A percentile compares a stretch with the other conserved stretches of the same genome.
These are phyloP conservation scores for Avahi laniger DNA, from an alignment of 2,797 vertebrate genomes.

Conservation along the genomic window DNA sequence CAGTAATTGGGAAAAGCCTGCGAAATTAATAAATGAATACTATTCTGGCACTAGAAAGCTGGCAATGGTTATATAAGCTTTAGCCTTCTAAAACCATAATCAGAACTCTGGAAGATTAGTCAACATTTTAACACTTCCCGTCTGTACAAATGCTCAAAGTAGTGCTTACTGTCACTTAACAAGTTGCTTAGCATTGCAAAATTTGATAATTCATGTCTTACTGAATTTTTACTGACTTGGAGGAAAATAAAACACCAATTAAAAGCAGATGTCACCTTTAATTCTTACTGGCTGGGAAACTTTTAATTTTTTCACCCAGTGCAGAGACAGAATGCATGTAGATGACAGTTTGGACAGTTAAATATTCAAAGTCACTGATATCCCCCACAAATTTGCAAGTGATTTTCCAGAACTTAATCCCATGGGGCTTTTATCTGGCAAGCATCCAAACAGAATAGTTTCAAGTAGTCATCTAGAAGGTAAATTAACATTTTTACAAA, in stretches of 20 bases:
- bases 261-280: slow-evolving; percentile 83
- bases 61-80: background rate
- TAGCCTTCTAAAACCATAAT: slow-evolving; percentile 22
- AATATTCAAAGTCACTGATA: slow-evolving; percentile 64
- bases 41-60: slow-evolving; percentile 43
- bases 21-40: slow-evolving; percentile 27
- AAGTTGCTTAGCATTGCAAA: slow-evolving; percentile 75
- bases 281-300: slow-evolving; percentile 72
- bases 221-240: slow-evolving; percentile 76
- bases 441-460: slow-evolving; percentile 51
- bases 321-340: background rate
- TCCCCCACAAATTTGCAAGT: slow-evolving; percentile 55
- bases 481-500: slow-evolving; percentile 51
- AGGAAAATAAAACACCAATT: slow-evolving; percentile 79
- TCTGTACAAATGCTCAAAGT: slow-evolving; percentile 88
- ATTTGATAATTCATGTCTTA: slow-evolving; percentile 77
- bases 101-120: slow-evolving; percentile 89
- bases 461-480: slow-evolving; percentile 18
- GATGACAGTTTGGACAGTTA: slow-evolving; percentile 70
- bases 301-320: slow-evolving; percentile 48
- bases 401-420: slow-evolving; percentile 68
- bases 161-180: slow-evolving; percentile 85
- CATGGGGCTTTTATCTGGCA: slow-evolving; percentile 54
- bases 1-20: slow-evolving; percentile 37
- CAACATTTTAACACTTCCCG: slow-evolving; percentile 93